phyloP scores from a whole-genome alignment of 2,888 invertebrate genomes.

The Rhopalosiphum nymphaeae region DNA sequence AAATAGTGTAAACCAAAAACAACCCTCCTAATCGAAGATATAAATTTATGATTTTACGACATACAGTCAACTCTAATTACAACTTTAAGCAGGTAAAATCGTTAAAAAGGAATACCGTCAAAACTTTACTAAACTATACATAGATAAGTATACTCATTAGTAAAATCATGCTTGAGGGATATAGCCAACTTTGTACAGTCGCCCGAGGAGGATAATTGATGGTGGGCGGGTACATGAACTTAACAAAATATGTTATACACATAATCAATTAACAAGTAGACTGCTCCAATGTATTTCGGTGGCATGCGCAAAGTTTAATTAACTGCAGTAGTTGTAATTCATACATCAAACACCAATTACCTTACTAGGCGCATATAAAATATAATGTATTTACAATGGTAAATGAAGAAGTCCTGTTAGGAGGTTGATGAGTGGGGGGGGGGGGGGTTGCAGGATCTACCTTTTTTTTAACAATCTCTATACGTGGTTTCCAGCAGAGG shows the following conservation, averaged over 20 bases:
- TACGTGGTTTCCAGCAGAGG: too few relatives aligned
- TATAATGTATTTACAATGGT: not conserved
- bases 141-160: not conserved
- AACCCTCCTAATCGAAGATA: not conserved
- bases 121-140: not conserved
- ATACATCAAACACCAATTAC: not conserved
- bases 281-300: not conserved
- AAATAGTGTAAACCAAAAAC: not conserved
- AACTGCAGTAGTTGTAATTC: not conserved
- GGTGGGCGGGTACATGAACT: not conserved
- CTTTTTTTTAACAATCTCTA: too few relatives aligned
- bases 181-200: not conserved
- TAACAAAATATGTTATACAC: not conserved
- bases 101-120: not conserved
- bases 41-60: not conserved
- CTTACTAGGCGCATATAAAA: not conserved
- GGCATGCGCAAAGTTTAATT: not conserved
- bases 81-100: not conserved
- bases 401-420: not conserved
- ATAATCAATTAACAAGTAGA: not conserved
- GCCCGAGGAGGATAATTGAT: not conserved
- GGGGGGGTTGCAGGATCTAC: too few relatives aligned
- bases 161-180: not conserved
- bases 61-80: not conserved
- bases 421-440: not conserved